Evolutionary conservation across 2,797 vertebrate genomes (phyloP), one percentile per base, ranked within the genome.

Genomic region (Enteromius viviparus): DNA sequence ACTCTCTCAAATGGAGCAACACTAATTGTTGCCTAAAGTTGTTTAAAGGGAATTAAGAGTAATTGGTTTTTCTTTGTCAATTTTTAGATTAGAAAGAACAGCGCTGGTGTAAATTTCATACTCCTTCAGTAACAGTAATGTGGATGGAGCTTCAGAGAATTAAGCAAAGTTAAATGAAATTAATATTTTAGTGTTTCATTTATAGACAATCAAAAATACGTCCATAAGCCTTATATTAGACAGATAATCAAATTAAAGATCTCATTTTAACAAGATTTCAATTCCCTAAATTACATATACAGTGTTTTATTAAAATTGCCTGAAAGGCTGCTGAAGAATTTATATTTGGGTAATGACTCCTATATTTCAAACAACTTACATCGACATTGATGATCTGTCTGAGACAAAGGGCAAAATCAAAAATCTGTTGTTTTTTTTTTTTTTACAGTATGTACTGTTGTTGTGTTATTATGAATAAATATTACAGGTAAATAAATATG

Each of bases 61-160:
- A 94, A 95, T 95, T 93, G 93, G 90, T 92, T 94, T 88, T 91
- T 91, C 90, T 91, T 92, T 93, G 92, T 93, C 87, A 90, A 89
- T 92, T 94, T 94, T 92, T 92, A 93, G 81, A 94, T 94, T 92
- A 93, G 86, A 89, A 86, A 89, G 89, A 72, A 91, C 90, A 85
- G 87, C 76, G 81, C 89, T 87, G 91, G 90, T 92, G 92, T 93
- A 92, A 93, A 93, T 92, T 92, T 91, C 91, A 91, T 88, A 92
- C 90, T 87, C 87, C 87, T 87, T 89, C 93, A 92, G 93, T 93
- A 91, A 93, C 93, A 93, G 89, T 90, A 93, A 93, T 92, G 90
- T 88, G 88, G 79, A 90, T 90, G 88, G 91, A 91, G 92, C 92
- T 93, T 92, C 92, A 90, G 91, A 88, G 90, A 91, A 92, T 93